phyloP scores from a whole-genome alignment of 2,888 invertebrate species.

The Drosophila helvetica region DNA sequence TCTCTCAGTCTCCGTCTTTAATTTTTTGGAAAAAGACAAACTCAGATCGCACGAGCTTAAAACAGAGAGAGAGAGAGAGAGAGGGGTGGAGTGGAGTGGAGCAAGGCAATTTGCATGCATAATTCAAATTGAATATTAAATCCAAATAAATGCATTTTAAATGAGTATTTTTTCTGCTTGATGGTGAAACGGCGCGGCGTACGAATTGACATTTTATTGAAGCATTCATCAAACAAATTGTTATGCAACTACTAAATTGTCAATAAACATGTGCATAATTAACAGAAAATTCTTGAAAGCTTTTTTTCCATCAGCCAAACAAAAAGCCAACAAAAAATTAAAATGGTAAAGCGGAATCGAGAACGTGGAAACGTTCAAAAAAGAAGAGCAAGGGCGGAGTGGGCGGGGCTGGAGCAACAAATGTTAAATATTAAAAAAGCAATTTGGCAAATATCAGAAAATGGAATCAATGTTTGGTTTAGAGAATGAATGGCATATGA shows the following conservation, averaged over 20 bases:
- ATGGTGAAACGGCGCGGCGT: constrained; percentile 11
- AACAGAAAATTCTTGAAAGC: constrained; percentile 44
- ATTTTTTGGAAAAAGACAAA: neutral
- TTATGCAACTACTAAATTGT: constrained; percentile 68
- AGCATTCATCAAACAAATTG: constrained; percentile 58
- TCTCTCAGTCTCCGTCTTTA: constrained; percentile 1
- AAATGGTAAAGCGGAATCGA: constrained; percentile 1
- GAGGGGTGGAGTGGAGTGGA: neutral
- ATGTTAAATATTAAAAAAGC: constrained; percentile 37
- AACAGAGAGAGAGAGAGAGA: neutral
- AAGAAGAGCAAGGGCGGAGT: neutral
- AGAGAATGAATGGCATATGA: too few species aligned
- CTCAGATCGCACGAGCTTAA: neutral
- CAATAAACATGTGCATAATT: constrained; percentile 69
- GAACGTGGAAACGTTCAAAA: constrained; percentile 2
- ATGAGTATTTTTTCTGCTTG: constrained; percentile 47
- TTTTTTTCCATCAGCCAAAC: neutral
- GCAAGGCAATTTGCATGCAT: constrained; percentile 60
- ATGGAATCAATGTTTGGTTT: constrained; percentile 11
- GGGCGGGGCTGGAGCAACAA: constrained; percentile 1
- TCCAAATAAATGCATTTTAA: constrained; percentile 65
- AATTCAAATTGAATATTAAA: constrained; percentile 67
- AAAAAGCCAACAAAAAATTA: too few species aligned
- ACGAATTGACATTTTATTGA: constrained; percentile 2
- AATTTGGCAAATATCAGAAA: constrained; percentile 31